Evolutionary conservation across 2,888 invertebrate species (phyloP), one percentile per base, ranked within the genome.

Genomic region (Teleiodes luculella): DNA sequence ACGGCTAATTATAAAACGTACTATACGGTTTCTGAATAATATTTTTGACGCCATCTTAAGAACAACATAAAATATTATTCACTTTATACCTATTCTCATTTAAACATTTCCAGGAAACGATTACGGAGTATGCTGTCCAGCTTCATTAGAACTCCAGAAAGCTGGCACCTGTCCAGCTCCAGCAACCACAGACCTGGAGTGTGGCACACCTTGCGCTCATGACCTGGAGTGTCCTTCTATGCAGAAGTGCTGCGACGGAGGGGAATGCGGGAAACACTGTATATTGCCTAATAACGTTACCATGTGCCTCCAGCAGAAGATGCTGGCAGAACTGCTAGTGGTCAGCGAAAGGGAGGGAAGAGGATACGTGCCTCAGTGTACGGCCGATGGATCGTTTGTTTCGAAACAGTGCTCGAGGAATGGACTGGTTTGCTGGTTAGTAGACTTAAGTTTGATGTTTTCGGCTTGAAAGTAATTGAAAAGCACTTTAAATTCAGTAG

Each of bases 61-160:
- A n/a, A n/a, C n/a, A n/a, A n/a, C n/a, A n/a, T n/a, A n/a, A n/a
- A n/a, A n/a, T n/a, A n/a, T n/a, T n/a, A n/a, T n/a, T n/a, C n/a
- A n/a, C n/a, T n/a, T n/a, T n/a, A 24, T 24, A 4, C 24, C 24
- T 4, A 6, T 4, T 24, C 6, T 24, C 6, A 43, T n/a, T 28
- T 28, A 13, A 13, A 2, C 4, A 37, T 31, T 54, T 57, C 4
- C 77, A 89, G 94, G 94, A 61, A 95, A 95, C 70, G 96, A 96
- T 72, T 96, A 96, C 70, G 96, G 96, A 0, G 96, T 96, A 11
- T 96, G 96, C 73, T 96, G 96, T 69, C 95, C 96, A 45, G 94
- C 94, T 3, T 94, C 94, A 0, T 72, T 95, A 56, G 93, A 93
- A 67, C 92, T 95, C 50, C 92, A 94, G 67, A 95, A 96, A 74